A percentile compares a stretch with the other conserved stretches of the same genome.
Conservation (phyloP, 2,888 invertebrate species). For the Mimachlamys varia region DNA sequence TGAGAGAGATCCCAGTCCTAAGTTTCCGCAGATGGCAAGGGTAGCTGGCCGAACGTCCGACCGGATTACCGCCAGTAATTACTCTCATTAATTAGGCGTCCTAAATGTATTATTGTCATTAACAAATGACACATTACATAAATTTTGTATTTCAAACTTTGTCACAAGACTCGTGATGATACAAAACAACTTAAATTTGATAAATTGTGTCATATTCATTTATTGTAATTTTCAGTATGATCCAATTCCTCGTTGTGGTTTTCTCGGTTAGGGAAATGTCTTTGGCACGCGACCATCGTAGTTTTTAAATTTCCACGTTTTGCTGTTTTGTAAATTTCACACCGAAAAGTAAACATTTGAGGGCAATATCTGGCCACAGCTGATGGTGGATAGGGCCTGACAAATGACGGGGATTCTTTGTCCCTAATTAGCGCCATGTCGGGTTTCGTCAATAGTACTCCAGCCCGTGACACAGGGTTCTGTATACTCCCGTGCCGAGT, state of each 20-base stretch:
- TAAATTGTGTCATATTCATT: slow-evolving; percentile 36
- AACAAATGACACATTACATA: slow-evolving; percentile 15
- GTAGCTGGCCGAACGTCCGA: neutral
- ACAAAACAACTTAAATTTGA: slow-evolving; percentile 23
- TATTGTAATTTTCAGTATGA: slow-evolving; percentile 34
- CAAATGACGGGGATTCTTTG: neutral
- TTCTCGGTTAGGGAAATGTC: slow-evolving; percentile 5
- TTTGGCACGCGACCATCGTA: slow-evolving; percentile 19
- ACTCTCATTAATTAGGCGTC: slow-evolving; percentile 19
- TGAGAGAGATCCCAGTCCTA: neutral
- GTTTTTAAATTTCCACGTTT: slow-evolving; percentile 19
- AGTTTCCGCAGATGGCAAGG: slow-evolving; percentile 8
- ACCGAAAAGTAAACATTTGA: slow-evolving; percentile 36
- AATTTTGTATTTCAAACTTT: neutral
- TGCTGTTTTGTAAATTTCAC: slow-evolving; percentile 28
- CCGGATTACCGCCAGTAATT: neutral
- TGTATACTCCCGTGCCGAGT: neutral
- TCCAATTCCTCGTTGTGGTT: slow-evolving; percentile 27
- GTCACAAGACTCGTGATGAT: slow-evolving; percentile 17
- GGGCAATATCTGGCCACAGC: slow-evolving; percentile 11
- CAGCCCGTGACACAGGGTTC: neutral
- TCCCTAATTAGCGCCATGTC: neutral
- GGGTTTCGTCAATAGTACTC: neutral
- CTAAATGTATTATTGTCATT: slow-evolving; percentile 23
- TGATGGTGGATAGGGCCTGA: neutral